Conservation (phyloP, 2,888 invertebrate species). For the Xylota sylvarum region DNA sequence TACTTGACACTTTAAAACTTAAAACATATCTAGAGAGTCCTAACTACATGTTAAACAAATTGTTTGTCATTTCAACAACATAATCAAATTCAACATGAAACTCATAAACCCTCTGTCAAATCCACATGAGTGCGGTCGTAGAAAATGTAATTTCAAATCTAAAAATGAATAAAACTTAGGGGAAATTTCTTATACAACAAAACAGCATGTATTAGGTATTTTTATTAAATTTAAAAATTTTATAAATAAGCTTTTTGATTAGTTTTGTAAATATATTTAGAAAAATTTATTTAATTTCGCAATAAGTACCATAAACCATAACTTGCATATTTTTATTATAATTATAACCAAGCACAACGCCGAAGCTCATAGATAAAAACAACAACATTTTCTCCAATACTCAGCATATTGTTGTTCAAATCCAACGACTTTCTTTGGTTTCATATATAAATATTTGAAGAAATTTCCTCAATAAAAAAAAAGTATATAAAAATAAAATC, state of each 20-base stretch:
- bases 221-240: constrained; percentile 16
- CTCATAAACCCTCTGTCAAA: neutral
- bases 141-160: constrained; percentile 11
- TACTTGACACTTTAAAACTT: neutral
- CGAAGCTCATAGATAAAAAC: neutral
- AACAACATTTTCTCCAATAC: constrained; percentile 33
- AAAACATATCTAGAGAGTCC: constrained; percentile 49
- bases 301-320: neutral
- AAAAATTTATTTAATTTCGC: constrained; percentile 10
- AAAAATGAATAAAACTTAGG: constrained; percentile 27
- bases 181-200: constrained; percentile 54
- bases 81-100: neutral
- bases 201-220: neutral
- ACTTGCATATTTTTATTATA: neutral
- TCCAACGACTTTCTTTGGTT: constrained; percentile 75
- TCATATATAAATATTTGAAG: constrained; percentile 65
- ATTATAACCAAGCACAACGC: neutral
- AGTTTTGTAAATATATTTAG: constrained; percentile 35
- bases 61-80: neutral
- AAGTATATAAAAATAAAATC: constrained; percentile 15
- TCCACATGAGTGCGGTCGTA: constrained; percentile 2
- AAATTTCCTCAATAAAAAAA: constrained; percentile 69
- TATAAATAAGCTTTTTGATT: constrained; percentile 15
- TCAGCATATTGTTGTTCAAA: constrained; percentile 71
- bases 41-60: neutral